A percentile compares a stretch with the other conserved stretches of the same genome.
These are phyloP conservation scores for Acipenser ruthenus DNA, from an alignment of 2,797 vertebrate genomes.

Conservation along the genomic window DNA sequence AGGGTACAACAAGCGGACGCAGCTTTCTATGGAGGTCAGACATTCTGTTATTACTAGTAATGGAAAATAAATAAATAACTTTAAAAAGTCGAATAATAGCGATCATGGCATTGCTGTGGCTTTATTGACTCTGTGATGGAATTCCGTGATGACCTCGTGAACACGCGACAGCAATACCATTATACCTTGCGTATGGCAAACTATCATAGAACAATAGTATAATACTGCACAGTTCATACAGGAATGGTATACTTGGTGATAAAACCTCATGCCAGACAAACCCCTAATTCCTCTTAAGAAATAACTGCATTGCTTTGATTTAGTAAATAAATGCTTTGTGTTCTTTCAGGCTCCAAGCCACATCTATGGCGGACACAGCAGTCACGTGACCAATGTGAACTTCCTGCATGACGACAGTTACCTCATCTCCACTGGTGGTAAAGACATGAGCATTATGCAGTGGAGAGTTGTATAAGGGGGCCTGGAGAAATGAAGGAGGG, in stretches of 20 bases:
- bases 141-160: too few species aligned
- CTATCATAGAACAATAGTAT: too few species aligned
- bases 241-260: neutral
- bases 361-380: slow-evolving; percentile 85
- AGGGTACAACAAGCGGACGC: too few species aligned
- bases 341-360: slow-evolving; percentile 81
- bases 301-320: neutral
- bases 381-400: slow-evolving; percentile 92
- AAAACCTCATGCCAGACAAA: neutral
- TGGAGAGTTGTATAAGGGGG: slow-evolving; percentile 79
- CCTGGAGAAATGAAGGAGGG: slow-evolving; percentile 10
- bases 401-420: slow-evolving; percentile 86
- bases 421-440: slow-evolving; percentile 92
- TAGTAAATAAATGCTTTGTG: slow-evolving; percentile 2
- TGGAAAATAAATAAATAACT: too few species aligned
- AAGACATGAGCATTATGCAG: slow-evolving; percentile 97
- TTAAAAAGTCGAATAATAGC: too few species aligned
- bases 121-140: too few species aligned
- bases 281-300: neutral
- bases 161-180: too few species aligned
- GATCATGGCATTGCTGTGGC: too few species aligned
- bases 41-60: too few species aligned
- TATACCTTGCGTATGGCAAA: too few species aligned
- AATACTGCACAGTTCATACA: too few species aligned
- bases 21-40: too few species aligned